phyloP scores from a whole-genome alignment of 2,113 vertebrate genomes.

The Urocitellus parryii region DNA sequence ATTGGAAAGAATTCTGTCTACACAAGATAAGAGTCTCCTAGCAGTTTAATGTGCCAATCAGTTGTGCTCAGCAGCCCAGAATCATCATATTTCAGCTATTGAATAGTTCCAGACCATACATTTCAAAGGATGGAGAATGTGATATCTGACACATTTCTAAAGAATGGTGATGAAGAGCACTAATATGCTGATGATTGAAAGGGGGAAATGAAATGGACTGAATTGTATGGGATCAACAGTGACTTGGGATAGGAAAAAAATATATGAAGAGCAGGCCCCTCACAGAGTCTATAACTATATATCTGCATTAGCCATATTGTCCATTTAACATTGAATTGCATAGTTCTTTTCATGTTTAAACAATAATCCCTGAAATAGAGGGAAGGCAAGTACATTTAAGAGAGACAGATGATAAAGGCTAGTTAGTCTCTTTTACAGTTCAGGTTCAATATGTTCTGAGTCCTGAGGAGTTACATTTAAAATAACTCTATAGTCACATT shows the following conservation, averaged over 20 bases:
- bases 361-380: neutral
- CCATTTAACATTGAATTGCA: neutral
- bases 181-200: constrained; percentile 80
- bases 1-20: constrained; percentile 83
- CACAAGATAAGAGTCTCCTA: constrained; percentile 84
- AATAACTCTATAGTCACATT: constrained; percentile 18
- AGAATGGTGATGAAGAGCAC: constrained; percentile 80
- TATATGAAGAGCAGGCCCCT: neutral
- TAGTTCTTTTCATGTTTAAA: constrained; percentile 36
- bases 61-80: constrained; percentile 83
- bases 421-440: neutral
- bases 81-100: constrained; percentile 82
- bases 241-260: constrained; percentile 32
- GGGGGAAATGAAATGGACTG: neutral
- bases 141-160: constrained; percentile 74
- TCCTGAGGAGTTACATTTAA: constrained; percentile 51
- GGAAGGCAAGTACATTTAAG: neutral
- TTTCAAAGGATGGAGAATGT: constrained; percentile 80
- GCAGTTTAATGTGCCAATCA: constrained; percentile 86
- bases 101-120: constrained; percentile 84
- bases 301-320: constrained; percentile 3
- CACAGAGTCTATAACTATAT: constrained; percentile 24
- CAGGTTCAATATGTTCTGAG: neutral
- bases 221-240: constrained; percentile 60
- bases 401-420: neutral